A percentile compares a stretch with the other conserved stretches of the same genome.
Conservation (phyloP, 2,797 vertebrate species). For the Mus minutoides region DNA sequence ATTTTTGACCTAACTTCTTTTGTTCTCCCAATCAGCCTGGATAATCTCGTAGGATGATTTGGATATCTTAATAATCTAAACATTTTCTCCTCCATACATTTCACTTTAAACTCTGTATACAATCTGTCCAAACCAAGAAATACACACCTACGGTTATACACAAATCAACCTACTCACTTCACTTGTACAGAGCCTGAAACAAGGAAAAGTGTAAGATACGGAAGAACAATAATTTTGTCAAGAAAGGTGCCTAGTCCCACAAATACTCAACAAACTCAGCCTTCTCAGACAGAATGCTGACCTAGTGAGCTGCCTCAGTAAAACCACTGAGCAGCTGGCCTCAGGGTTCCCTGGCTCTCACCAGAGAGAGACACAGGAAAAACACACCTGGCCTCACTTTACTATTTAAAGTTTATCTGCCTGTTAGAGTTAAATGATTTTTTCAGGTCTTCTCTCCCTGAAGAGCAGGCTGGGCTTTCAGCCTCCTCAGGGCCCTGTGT, state of each 20-base stretch:
- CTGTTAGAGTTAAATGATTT: constrained; percentile 24
- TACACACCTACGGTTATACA: not conserved
- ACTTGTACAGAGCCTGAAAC: constrained; percentile 22
- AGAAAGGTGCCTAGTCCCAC: constrained; percentile 66
- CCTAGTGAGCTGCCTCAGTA: constrained; percentile 23
- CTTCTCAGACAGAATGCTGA: constrained; percentile 54
- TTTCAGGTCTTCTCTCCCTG: constrained; percentile 48
- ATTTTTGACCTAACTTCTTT: constrained; percentile 50
- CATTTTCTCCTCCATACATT: constrained; percentile 24
- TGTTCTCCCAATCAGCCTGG: constrained; percentile 33
- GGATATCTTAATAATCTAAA: not conserved
- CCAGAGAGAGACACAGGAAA: not conserved
- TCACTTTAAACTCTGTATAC: not conserved
- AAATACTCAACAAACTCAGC: constrained; percentile 53
- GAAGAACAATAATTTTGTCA: constrained; percentile 53
- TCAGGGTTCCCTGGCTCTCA: not conserved
- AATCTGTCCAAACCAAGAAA: constrained; percentile 57
- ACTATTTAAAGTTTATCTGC: constrained; percentile 36
- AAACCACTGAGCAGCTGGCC: not conserved
- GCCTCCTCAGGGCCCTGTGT: constrained; percentile 30
- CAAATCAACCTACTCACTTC: constrained; percentile 45
- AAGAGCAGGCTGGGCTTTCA: constrained; percentile 40
- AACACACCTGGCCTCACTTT: constrained; percentile 6
- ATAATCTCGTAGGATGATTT: constrained; percentile 1
- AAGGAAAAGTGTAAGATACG: constrained; percentile 51